Conservation (phyloP, 2,113 vertebrate species). For the Hippocampus zosterae region DNA sequence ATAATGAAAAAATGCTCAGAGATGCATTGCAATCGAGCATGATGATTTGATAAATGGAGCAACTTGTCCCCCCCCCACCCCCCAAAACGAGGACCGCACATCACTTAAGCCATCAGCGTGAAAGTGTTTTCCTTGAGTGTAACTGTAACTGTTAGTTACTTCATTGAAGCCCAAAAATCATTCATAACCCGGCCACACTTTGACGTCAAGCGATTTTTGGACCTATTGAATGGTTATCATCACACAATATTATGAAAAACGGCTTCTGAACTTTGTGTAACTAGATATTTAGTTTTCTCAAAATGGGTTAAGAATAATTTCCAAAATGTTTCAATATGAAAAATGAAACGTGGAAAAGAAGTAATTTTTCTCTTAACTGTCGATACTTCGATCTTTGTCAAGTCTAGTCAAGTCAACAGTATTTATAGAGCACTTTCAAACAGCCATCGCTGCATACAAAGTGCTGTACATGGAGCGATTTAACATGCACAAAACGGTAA, state of each 20-base stretch:
- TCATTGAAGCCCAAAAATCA: not conserved
- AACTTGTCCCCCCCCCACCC: not conserved
- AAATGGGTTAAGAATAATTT: not conserved
- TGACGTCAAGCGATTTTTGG: not conserved
- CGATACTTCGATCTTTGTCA: not conserved
- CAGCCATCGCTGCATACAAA: too few relatives aligned
- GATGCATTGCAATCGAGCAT: conserved; percentile 12
- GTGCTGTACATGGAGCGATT: too few relatives aligned
- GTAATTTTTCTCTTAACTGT: not conserved
- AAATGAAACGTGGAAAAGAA: not conserved
- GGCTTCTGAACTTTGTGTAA: not conserved
- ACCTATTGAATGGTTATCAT: not conserved
- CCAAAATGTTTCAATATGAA: not conserved
- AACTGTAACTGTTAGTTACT: conserved; percentile 23
- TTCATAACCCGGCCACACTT: not conserved
- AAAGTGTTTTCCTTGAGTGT: conserved; percentile 12
- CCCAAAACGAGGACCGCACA: conserved; percentile 19
- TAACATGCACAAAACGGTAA: too few relatives aligned
- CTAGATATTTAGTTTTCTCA: not conserved
- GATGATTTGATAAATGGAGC: conserved; percentile 42
- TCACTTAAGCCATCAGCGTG: conserved; percentile 24
- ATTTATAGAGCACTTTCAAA: too few relatives aligned
- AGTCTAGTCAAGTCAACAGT: too few relatives aligned
- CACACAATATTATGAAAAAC: not conserved
- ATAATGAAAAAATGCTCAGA: conserved; percentile 26